Base-by-base conservation (phyloP, 2,888 invertebrate species). In the Euzophera pinguis region DNA sequence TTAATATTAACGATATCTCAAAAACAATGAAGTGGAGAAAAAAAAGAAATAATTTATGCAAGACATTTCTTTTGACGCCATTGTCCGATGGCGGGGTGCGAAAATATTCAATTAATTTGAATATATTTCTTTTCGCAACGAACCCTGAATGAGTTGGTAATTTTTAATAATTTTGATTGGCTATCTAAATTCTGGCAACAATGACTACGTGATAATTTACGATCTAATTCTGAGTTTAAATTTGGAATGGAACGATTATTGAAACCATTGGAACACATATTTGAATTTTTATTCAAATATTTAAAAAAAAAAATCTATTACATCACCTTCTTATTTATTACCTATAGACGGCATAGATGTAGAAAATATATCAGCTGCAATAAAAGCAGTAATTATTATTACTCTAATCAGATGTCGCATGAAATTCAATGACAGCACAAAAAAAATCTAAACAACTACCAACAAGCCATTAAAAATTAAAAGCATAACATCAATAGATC, bases 1-100 rank as follows among this genome's bases (percentile, higher is more conserved):
- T 89, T 88, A 90, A 90, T 89, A 90, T 90, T 90, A 90, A 90
- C 89, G 89, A 88, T 89, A 86, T 84, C 86, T 82, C 72, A 73
- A 70, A 69, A 63, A 81, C 84, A 84, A 89, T 85, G 84, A 84
- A 83, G 85, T 84, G 83, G 74, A 72, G 68, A 39, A 32, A 68
- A 65, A 76, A 80, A 86, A 84, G 71, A 75, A 81, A 81, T 87
- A 87, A 89, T 89, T 89, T 87, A 90, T 89, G 77, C 87, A 74
- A 76, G 81, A 83, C 80, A 81, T 83, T 83, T 78, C 83, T 83
- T 81, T 84, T 86, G 83, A 81, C 81, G 85, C 83, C 73, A 82
- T 83, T 84, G 85, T 78, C 76, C 73, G 66, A 73, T 66, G 69
- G 49, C 13, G 62, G 58, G 61, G 54, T 60, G 65, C 64, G 73